phyloP scores from a whole-genome alignment of 2,797 vertebrate genomes.

The Poeciliopsis infans region DNA sequence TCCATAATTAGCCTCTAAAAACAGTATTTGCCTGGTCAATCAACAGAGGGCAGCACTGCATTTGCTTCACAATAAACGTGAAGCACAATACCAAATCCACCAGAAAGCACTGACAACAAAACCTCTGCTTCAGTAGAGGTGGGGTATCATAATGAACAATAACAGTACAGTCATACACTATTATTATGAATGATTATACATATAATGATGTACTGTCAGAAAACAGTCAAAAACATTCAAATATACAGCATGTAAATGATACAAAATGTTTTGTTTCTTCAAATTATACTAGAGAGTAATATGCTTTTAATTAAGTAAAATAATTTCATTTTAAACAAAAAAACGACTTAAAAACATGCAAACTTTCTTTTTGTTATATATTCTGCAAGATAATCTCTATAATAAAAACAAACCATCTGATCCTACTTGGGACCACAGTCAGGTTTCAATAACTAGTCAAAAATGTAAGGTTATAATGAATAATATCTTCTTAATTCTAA shows the following conservation, averaged over 20 bases:
- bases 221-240: not conserved
- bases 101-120: slow-evolving; percentile 10
- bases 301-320: not conserved
- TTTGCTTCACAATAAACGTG: slow-evolving; percentile 10
- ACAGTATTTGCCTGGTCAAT: slow-evolving; percentile 15
- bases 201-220: too few species aligned
- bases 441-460: not conserved
- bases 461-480: not conserved
- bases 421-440: not conserved
- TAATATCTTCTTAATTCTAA: not conserved
- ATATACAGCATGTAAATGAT: not conserved
- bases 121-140: slow-evolving; percentile 6
- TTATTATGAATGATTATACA: too few species aligned
- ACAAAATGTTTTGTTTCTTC: not conserved
- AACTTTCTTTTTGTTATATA: not conserved
- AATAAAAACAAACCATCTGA: not conserved
- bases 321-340: not conserved
- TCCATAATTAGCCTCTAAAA: slow-evolving; percentile 7
- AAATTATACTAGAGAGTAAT: not conserved
- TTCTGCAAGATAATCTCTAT: not conserved
- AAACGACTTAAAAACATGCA: not conserved
- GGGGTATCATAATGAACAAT: not conserved
- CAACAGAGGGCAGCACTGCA: slow-evolving; percentile 54
- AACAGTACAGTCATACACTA: slow-evolving; percentile 9
- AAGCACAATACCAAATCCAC: slow-evolving; percentile 24